These are phyloP conservation scores for Drosophila malerkotliana DNA, from an alignment of 1,140 invertebrate genomes.

Conservation along the genomic window DNA sequence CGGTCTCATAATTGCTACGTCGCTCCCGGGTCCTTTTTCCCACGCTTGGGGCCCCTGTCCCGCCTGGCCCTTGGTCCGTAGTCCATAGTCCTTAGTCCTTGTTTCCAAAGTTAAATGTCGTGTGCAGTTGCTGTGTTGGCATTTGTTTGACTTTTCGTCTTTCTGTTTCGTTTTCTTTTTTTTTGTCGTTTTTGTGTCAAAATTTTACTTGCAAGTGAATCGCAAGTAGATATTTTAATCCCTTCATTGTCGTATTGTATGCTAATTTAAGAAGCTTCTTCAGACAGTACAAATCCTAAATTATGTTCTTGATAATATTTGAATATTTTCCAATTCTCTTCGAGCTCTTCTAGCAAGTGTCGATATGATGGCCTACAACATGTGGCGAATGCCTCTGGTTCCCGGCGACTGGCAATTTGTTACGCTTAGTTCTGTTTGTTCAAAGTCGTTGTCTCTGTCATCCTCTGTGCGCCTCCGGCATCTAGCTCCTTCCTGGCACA, in stretches of 20 bases:
- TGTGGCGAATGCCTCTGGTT: conserved; percentile 4
- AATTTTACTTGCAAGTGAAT: not conserved
- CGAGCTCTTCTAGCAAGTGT: too few relatives aligned
- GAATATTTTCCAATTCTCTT: too few relatives aligned
- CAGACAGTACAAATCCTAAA: not conserved
- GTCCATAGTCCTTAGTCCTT: not conserved
- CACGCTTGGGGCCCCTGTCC: not conserved
- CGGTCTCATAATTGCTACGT: conserved; percentile 46
- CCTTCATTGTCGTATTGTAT: not conserved
- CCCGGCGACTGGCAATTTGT: conserved; percentile 8
- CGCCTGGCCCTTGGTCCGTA: too few relatives aligned
- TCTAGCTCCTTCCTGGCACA: not conserved
- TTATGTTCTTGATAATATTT: not conserved
- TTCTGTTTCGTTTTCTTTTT: too few relatives aligned
- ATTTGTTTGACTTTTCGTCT: conserved; percentile 21
- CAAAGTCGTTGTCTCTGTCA: conserved; percentile 1
- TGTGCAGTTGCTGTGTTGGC: conserved; percentile 22
- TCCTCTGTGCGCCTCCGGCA: not conserved
- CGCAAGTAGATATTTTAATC: not conserved
- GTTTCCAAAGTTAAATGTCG: conserved; percentile 11
- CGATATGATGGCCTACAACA: not conserved
- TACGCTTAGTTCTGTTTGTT: conserved; percentile 14
- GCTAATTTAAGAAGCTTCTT: not conserved
- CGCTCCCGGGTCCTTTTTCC: conserved; percentile 4
- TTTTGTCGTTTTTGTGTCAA: not conserved